Conservation (phyloP, 2,113 vertebrate genomes). For the Arvicanthis niloticus region DNA sequence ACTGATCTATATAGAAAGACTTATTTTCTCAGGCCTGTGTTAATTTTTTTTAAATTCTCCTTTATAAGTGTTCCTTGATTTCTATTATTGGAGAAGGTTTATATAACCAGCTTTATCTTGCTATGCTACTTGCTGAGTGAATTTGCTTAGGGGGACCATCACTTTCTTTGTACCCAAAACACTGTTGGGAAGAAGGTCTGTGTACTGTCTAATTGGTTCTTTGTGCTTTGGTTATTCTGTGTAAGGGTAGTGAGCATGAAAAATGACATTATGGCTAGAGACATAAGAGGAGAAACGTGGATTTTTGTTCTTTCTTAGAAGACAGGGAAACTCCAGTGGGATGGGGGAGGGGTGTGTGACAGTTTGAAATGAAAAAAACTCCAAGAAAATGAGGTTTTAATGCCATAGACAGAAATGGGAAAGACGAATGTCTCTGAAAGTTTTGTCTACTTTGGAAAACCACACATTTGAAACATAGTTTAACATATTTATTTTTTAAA, state of each 20-base stretch:
- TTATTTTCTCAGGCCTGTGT: slow-evolving; percentile 32
- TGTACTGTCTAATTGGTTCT: neutral
- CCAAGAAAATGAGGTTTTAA: neutral
- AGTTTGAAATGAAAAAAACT: neutral
- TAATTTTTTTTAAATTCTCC: neutral
- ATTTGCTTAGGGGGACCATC: neutral
- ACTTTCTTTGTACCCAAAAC: too few species aligned
- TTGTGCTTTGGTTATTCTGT: neutral
- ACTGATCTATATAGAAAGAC: neutral
- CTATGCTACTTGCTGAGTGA: neutral
- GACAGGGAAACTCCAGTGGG: neutral
- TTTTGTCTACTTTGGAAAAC: neutral
- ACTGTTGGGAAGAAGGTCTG: neutral
- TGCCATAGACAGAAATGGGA: neutral
- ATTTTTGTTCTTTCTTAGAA: neutral
- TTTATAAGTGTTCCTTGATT: neutral
- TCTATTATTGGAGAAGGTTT: neutral
- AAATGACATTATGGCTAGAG: neutral
- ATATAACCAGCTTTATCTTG: neutral
- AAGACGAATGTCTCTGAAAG: neutral
- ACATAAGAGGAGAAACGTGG: neutral
- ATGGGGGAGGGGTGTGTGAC: neutral
- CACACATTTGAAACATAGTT: neutral
- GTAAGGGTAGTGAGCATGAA: neutral
- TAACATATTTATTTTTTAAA: neutral